Conservation (phyloP, 2,888 invertebrate genomes). For the Gasteruption jaculator region DNA sequence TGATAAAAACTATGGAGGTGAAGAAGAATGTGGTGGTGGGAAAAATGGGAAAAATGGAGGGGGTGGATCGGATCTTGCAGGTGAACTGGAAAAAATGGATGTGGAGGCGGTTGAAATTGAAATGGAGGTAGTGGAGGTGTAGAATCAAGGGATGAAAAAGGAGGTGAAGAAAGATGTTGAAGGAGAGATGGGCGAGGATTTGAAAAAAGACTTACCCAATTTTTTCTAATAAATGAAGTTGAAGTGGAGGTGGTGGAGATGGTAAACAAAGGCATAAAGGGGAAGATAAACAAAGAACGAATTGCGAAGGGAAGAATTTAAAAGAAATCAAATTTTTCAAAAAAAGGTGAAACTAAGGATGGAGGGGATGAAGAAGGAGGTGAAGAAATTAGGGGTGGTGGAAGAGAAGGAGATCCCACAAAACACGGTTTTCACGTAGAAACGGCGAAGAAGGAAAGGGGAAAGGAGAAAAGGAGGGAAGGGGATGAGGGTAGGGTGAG, state of each 20-base stretch:
- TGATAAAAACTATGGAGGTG: not conserved
- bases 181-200: conserved; percentile 27
- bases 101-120: not conserved
- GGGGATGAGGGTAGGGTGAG: conserved; percentile 12
- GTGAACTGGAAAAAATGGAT: conserved; percentile 12
- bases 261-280: conserved; percentile 12
- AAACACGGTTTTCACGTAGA: conserved; percentile 43
- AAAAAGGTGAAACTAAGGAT: too few species aligned
- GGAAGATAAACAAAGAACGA: conserved; percentile 16
- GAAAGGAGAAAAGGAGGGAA: conserved; percentile 19
- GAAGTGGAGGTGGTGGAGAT: conserved; percentile 13
- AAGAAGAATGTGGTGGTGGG: conserved; percentile 4
- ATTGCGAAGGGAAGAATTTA: conserved; percentile 12
- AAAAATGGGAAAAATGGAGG: conserved; percentile 14
- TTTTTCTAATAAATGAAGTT: too few species aligned
- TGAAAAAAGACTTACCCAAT: too few species aligned
- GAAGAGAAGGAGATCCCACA: conserved; percentile 44
- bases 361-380: conserved; percentile 28
- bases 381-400: conserved; percentile 43
- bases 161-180: conserved; percentile 7
- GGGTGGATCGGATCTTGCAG: conserved; percentile 12
- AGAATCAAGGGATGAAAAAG: too few species aligned
- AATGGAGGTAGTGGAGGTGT: conserved; percentile 2
- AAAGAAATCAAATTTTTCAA: conserved; percentile 27
- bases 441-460: conserved; percentile 12